Evolutionary conservation across 2,797 vertebrate genomes (phyloP), one percentile per base, ranked within the genome.

Genomic region (Allobates femoralis): DNA sequence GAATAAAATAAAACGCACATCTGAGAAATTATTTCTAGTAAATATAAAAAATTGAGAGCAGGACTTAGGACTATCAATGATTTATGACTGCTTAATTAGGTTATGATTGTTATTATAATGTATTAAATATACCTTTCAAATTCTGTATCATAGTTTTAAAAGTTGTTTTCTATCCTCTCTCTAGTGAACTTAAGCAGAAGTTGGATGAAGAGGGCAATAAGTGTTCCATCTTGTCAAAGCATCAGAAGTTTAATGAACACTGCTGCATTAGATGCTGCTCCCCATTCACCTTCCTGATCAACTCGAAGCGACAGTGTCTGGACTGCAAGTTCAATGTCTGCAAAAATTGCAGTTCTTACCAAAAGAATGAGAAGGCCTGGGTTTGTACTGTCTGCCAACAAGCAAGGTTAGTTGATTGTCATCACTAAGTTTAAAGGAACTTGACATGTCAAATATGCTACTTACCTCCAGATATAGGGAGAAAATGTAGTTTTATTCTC

Each of bases 261-360:
- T 99, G 98, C 94, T 99, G 98, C 88, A 99, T 99, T 93, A 97
- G 97, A 90, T 99, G 98, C 93, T 99, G 98, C 46, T 90, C 95
- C 8, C 97, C 98, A 86, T 99, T 99, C 95, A 97, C 97, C 15
- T 98, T 99, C 91, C 96, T 99, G 30, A 94, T 99, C 93, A 99
- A 99, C 93, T 96, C 96, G 88, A 97, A 96, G 91, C 95, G 96
- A 46, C 95, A 92, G 84, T 99, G 98, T 67, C 94, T 96, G 73
- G 97, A 99, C 89, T 99, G 98, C 93, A 95, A 94, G 89, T 99
- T 96, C 94, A 98, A 97, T 89, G 94, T 99, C 90, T 99, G 98
- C 94, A 98, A 96, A 94, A 94, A 92, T 95, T 99, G 98, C 94
- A 93, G 97, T 92, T 93, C 95, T 90, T 99, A 96, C 92, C 95